Evolutionary conservation across 2,888 invertebrate genomes (phyloP).

Genomic region (Labia minor): DNA sequence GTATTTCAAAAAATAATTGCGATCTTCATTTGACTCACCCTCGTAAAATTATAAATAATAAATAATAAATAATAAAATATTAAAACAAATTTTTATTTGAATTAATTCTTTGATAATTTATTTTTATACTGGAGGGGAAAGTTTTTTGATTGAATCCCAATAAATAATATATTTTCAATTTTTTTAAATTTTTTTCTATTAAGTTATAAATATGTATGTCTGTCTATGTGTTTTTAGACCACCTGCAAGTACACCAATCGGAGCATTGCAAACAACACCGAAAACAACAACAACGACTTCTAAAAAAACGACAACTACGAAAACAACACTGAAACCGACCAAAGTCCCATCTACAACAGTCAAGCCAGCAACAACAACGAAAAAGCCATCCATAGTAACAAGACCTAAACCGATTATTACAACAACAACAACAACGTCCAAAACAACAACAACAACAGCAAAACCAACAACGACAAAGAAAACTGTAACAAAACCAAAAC

Average conservation of each 20-base stretch:
- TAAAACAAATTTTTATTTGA: no score
- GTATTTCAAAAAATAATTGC: no score
- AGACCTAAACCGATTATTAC: neutral
- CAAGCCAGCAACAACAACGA: slow-evolving; percentile 22
- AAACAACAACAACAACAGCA: slow-evolving; percentile 3
- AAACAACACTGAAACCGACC: slow-evolving; percentile 27
- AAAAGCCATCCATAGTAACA: slow-evolving; percentile 8
- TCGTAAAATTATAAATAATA: no score
- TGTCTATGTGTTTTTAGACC: slow-evolving; percentile 28
- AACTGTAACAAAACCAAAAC: slow-evolving; percentile 19
- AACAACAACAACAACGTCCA: neutral
- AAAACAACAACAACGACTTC: slow-evolving; percentile 26
- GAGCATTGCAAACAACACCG: slow-evolving; percentile 29
- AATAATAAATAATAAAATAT: no score
- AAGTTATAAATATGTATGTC: neutral
- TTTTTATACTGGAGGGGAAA: no score
- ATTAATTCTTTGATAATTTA: no score
- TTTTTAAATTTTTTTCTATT: neutral
- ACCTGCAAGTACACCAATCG: slow-evolving; percentile 36
- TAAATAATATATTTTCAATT: no score
- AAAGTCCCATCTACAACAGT: slow-evolving; percentile 26
- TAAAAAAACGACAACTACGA: slow-evolving; percentile 29
- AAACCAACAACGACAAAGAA: slow-evolving; percentile 3
- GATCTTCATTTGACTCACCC: no score
- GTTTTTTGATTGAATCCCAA: no score